Conservation (phyloP, 2,888 invertebrate species). For the Ceraclea dissimilis region DNA sequence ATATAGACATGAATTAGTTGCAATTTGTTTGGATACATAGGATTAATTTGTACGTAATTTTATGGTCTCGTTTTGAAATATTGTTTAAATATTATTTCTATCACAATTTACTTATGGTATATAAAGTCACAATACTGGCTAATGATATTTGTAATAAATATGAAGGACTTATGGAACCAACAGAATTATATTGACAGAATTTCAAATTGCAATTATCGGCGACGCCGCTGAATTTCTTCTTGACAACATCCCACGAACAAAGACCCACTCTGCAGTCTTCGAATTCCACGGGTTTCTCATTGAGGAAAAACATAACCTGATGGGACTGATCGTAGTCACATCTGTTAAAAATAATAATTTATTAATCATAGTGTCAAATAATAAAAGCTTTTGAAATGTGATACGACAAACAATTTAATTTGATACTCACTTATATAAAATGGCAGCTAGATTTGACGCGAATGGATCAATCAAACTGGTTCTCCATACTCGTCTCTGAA, state of each 20-base stretch:
- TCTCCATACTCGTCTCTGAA: slow-evolving; percentile 56
- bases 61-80: neutral
- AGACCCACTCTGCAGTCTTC: slow-evolving; percentile 69
- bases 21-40: neutral
- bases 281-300: slow-evolving; percentile 60
- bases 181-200: slow-evolving; percentile 43
- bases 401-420: too few species aligned
- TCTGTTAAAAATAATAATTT: slow-evolving; percentile 34
- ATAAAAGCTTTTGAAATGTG: neutral
- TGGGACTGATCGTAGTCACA: slow-evolving; percentile 46
- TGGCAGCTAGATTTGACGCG: slow-evolving; percentile 65
- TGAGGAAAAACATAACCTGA: slow-evolving; percentile 61
- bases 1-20: too few species aligned
- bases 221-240: slow-evolving; percentile 48
- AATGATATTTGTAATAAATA: neutral
- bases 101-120: neutral
- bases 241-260: slow-evolving; percentile 66
- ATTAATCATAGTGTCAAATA: neutral
- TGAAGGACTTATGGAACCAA: slow-evolving; percentile 5
- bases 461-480: slow-evolving; percentile 63
- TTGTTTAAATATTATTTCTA: neutral
- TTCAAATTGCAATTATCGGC: slow-evolving; percentile 50
- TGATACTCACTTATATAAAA: slow-evolving; percentile 58
- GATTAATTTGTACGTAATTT: neutral
- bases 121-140: neutral